phyloP scores from a whole-genome alignment of 2,797 vertebrate genomes.

The Xenopus petersii region DNA sequence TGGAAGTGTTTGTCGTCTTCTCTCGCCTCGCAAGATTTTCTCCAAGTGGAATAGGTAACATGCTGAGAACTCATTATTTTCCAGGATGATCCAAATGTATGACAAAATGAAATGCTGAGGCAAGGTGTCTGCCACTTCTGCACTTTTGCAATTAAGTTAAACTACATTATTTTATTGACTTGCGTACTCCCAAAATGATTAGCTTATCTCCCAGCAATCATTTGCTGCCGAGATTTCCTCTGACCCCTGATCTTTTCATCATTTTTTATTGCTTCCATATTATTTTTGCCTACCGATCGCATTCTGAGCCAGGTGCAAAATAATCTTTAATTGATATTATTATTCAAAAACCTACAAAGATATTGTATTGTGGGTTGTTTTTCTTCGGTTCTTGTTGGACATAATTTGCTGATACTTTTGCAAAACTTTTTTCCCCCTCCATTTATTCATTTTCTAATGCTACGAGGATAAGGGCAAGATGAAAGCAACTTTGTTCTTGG shows the following conservation, averaged over 20 bases:
- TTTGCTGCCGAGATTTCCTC: background rate
- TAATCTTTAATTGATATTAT: background rate
- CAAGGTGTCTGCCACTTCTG: constrained; percentile 40
- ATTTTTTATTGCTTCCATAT: background rate
- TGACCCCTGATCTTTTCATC: constrained; percentile 8
- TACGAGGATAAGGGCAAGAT: constrained; percentile 20
- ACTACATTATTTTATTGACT: constrained; percentile 43
- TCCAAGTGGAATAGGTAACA: constrained; percentile 27
- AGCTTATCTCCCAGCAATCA: constrained; percentile 15
- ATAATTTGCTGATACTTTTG: constrained; percentile 1
- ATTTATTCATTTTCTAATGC: constrained; percentile 7
- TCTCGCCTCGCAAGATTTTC: constrained; percentile 24
- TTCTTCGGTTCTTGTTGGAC: background rate
- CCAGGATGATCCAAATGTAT: constrained; percentile 37
- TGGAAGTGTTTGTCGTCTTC: constrained; percentile 44
- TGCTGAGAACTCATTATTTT: constrained; percentile 47
- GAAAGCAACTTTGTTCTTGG: constrained; percentile 39
- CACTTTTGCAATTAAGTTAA: constrained; percentile 42
- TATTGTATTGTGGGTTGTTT: background rate
- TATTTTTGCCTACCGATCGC: background rate
- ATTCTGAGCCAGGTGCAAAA: constrained; percentile 5
- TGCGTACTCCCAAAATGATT: constrained; percentile 37
- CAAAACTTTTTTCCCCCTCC: background rate
- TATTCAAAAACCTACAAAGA: background rate
- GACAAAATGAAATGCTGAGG: constrained; percentile 32